Base-by-base conservation (phyloP, 2,113 vertebrate species). In the Onychostruthus taczanowskii region DNA sequence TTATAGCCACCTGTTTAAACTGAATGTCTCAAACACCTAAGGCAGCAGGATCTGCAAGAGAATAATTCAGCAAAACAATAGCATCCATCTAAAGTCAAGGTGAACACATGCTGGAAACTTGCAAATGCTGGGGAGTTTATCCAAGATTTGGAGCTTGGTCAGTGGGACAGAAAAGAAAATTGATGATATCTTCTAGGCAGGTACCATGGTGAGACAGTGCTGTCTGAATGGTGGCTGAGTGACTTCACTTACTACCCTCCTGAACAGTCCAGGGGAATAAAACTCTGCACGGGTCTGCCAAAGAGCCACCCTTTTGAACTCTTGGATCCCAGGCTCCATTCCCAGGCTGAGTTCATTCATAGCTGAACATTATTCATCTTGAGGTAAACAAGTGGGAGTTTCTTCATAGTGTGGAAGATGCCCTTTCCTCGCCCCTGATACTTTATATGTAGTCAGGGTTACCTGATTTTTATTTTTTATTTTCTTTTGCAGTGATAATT, bases 1-100 rank as follows among this genome's bases (percentile, higher is more conserved):
- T 72, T 87, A 53, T 69, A 95, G 92, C 96, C 96, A 97, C 96
- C 94, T 97, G 93, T 96, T 96, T 95, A 93, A 96, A 86, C 3
- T 1, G 55, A 77, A 33, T 39, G 22, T 72, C 21, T 92, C 70
- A 85, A 96, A 95, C 94, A 82, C 95, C 87, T 97, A 77, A 96
- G 95, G 94, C 95, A 95, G 59, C 50, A 73, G 77, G 64, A 74
- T 82, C 66, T 93, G 50, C 31, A 66, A 87, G 55, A 78, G 69
- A 89, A 50, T 85, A 94, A 80, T 43, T 92, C 61, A 69, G 83
- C 79, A 53, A 81, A 95, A 53, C 86, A 90, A 63, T 49, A 73
- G 61, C 10, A 87, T 89, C 76, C 49, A 37, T 95, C 66, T n/a
- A 30, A 73, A 80, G 83, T 37, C 78, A 89, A 61, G 93, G 72